These are phyloP conservation scores for Sceloporus tristichus DNA, from an alignment of 2,113 vertebrate genomes.

Conservation along the genomic window DNA sequence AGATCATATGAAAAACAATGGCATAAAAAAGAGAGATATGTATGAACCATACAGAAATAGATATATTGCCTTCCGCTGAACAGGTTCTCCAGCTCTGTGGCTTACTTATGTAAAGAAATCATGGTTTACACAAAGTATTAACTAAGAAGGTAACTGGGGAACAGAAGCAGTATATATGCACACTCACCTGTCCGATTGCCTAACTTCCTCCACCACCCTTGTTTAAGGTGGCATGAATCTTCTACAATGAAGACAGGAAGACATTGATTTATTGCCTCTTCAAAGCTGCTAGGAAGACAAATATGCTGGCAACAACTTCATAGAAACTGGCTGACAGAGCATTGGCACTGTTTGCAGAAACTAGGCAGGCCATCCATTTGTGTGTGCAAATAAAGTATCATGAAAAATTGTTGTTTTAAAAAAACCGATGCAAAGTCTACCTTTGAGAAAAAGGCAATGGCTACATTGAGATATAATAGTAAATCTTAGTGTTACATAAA, in stretches of 20 bases:
- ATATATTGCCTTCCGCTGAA: slow-evolving; percentile 16
- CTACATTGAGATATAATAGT: background rate
- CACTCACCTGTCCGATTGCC: background rate
- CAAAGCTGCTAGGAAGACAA: slow-evolving; percentile 12
- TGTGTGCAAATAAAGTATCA: fast-evolving
- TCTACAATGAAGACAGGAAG: background rate
- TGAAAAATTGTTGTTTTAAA: background rate
- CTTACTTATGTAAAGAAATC: slow-evolving; percentile 10
- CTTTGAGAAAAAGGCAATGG: slow-evolving; percentile 29
- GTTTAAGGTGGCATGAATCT: background rate
- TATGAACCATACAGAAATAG: slow-evolving; percentile 19
- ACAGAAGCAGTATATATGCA: background rate
- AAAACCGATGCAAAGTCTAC: background rate
- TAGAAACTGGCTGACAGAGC: slow-evolving; percentile 19
- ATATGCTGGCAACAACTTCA: slow-evolving; percentile 31
- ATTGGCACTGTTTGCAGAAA: slow-evolving; percentile 26
- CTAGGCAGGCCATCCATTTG: background rate
- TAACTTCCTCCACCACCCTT: slow-evolving; percentile 13
- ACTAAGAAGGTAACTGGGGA: background rate
- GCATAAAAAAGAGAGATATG: background rate
- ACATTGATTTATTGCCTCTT: slow-evolving; percentile 13
- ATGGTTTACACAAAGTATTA: slow-evolving; percentile 6
- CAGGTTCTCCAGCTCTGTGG: background rate
- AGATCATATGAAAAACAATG: background rate
- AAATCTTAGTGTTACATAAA: background rate